Evolutionary conservation across 2,888 invertebrate genomes (phyloP), one percentile per base, ranked within the genome.

Genomic region (Meteorus cinctellus): DNA sequence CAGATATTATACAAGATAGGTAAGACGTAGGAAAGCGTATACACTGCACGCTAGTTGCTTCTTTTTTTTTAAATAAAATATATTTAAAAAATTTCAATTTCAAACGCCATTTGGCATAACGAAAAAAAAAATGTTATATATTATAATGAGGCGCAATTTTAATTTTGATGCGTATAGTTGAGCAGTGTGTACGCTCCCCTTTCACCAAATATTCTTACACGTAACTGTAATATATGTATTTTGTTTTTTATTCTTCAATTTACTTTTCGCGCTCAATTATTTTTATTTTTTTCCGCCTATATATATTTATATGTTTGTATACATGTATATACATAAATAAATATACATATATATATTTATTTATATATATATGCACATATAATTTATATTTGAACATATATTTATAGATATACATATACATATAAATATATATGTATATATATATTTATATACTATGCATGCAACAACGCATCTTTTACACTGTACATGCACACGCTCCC

Each of bases 1-100:
- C 89, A 89, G 88, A 88, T 89, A 89, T 89, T 88, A 88, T 89
- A 89, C 89, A 89, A 88, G 87, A 86, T 87, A 87, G 83, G 82
- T 85, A 84, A 86, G 86, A 82, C 81, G 80, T 80, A 80, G 77
- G 79, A 77, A 80, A 83, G 82, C 84, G 85, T 84, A 81, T 84
- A 84, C 85, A 84, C 82, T 86, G 85, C 83, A 80, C 78, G 55
- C 74, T 63, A 63, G 60, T 27, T 34, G 2, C 19, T 65, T 65
- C 55, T 72, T 76, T 67, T 72, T 59, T 76, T 60, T 67, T 72
- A 41, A 62, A 76, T 65, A 66, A 66, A 59, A 68, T 80, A 76
- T 67, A 65, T 81, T 77, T 60, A 27, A 19, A 55, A 55, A 19
- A 55, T 48, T n/a, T 16, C 16, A n/a, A 55, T 73, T 63, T 63